Conservation (phyloP, 1,140 invertebrate species). For the Drosophila bifasciata region DNA sequence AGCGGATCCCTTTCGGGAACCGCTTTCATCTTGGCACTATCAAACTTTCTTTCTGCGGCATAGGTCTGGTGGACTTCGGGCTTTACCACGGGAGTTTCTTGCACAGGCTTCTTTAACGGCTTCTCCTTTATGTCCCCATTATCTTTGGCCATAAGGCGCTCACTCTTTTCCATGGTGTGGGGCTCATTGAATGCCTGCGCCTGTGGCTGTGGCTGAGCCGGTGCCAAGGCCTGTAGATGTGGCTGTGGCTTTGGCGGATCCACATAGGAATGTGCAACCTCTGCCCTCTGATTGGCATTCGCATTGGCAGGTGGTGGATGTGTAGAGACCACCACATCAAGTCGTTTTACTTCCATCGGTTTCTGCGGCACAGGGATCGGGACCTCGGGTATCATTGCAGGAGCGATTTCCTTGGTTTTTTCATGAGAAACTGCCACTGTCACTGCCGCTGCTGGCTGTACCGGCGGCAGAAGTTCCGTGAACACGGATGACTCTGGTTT, state of each 20-base stretch:
- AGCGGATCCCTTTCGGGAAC: slow-evolving; percentile 38
- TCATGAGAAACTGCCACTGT: neutral
- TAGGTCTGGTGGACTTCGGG: slow-evolving; percentile 11
- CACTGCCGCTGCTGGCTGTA: too few species aligned
- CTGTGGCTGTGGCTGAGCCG: neutral
- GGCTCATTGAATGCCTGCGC: too few species aligned
- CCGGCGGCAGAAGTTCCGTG: too few species aligned
- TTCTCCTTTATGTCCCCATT: slow-evolving; percentile 48
- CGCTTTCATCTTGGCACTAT: slow-evolving; percentile 36
- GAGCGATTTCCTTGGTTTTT: slow-evolving; percentile 4
- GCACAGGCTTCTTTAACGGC: slow-evolving; percentile 34
- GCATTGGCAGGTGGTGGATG: neutral
- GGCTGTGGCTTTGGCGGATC: slow-evolving; percentile 2
- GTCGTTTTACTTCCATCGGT: slow-evolving; percentile 10
- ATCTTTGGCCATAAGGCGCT: slow-evolving; percentile 6
- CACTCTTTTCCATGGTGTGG: neutral
- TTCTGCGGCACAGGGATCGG: neutral
- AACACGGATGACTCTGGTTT: slow-evolving; percentile 23
- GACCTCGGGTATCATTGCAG: too few species aligned
- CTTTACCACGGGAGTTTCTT: slow-evolving; percentile 30
- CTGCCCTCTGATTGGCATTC: too few species aligned
- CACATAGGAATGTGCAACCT: neutral
- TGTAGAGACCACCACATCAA: neutral
- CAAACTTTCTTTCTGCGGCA: slow-evolving; percentile 41
- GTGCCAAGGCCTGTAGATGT: neutral